Base-by-base conservation (phyloP, 2,797 vertebrate genomes). In the Coccyzus lansbergi region DNA sequence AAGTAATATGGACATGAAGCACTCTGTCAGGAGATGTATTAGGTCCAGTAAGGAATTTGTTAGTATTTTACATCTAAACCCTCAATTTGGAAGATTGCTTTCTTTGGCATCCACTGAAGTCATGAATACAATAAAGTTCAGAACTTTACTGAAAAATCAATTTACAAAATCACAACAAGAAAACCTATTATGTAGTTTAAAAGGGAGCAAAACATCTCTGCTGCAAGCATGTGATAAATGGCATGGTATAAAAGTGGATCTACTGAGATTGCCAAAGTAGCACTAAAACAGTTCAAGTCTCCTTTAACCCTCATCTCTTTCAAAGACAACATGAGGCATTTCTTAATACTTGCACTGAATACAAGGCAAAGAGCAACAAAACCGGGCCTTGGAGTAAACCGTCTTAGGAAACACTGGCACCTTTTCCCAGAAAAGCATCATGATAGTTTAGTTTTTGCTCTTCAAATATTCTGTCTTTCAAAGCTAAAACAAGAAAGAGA, bases 151-250 rank as follows among this genome's bases (percentile, higher is more conserved):
- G 59, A 79, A 76, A 93, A 92, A 84, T 9, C 26, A 13, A 49
- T 95, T 89, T 76, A 70, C 51, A 88, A 88, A 93, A 84, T 59
- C 53, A 44, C 49, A 72, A 74, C 16, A 64, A 92, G 28, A 72
- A 91, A 67, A 80, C 65, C 86, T 44, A 69, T 25, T 48, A 44
- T 4, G 31, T 12, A 10, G n/a, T 63, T 90, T 83, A 2, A 65
- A 91, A 91, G 88, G 63, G 40, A 60, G 42, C 55, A 84, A 49
- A 93, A 76, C 34, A 51, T 15, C 34, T 70, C 36, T 16, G 4
- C 52, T 86, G 48, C 36, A 88, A 82, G 56, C 36, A n/a, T 21
- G 33, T 48, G 48, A 69, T 52, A 70, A 95, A 80, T 4, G 78
- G 51, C 13, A 76, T 64, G 33, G 24, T 74, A 77, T 44, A 51